Conservation (phyloP, 2,113 vertebrate species). For the Mesoclemmys tuberculata region DNA sequence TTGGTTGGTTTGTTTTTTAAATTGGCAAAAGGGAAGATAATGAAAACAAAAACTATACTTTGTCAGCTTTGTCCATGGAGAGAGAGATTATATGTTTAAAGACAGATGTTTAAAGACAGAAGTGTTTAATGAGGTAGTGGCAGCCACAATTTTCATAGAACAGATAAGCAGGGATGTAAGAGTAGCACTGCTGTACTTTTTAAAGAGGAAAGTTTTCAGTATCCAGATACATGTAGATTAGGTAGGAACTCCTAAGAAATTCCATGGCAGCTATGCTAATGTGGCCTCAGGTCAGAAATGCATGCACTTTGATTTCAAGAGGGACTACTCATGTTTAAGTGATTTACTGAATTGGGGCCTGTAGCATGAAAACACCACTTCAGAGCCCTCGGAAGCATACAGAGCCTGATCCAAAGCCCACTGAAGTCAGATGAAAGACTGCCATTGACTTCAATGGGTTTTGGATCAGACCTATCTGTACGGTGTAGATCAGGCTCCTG, state of each 20-base stretch:
- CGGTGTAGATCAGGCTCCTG: neutral
- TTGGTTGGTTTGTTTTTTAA: neutral
- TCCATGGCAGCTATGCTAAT: neutral
- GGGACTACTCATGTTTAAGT: neutral
- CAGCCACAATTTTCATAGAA: constrained; percentile 18
- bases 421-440: neutral
- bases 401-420: neutral
- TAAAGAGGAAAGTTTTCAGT: neutral
- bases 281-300: neutral
- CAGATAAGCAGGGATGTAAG: neutral
- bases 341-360: neutral
- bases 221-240: neutral
- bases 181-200: neutral
- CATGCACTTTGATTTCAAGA: neutral
- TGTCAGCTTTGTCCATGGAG: neutral
- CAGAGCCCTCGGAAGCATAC: neutral
- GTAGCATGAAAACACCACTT: neutral
- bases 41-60: neutral
- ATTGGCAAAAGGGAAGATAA: neutral
- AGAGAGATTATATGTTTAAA: neutral
- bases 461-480: neutral
- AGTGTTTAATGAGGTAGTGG: neutral
- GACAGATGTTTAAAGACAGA: constrained; percentile 5
- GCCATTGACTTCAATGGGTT: neutral
- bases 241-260: neutral